A percentile compares a stretch with the other conserved stretches of the same genome.
Evolutionary conservation across 2,888 invertebrate species (phyloP).

Genomic region (Autographa pulchrina): DNA sequence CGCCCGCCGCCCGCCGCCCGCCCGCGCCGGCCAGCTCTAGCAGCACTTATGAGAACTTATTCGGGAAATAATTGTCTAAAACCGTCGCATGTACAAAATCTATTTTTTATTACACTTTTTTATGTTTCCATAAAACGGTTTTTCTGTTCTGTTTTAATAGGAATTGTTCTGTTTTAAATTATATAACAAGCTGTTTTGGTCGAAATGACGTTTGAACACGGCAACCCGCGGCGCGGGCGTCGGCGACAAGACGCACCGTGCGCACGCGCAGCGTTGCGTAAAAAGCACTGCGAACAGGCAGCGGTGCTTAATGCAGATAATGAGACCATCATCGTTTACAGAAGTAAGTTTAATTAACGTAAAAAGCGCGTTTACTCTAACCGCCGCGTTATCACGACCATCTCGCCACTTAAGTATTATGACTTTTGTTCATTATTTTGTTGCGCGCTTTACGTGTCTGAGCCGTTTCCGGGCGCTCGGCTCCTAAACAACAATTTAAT

Average conservation of each 20-base stretch:
- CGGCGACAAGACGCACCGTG: slow-evolving; percentile 27
- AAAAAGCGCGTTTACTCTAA: slow-evolving; percentile 88
- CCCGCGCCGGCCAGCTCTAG: slow-evolving; percentile 15
- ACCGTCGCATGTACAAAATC: slow-evolving; percentile 49
- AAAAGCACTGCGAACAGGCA: slow-evolving; percentile 71
- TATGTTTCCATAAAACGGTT: slow-evolving; percentile 39
- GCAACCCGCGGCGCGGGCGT: slow-evolving; percentile 45
- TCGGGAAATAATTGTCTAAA: slow-evolving; percentile 53
- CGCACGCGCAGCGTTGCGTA: slow-evolving; percentile 75
- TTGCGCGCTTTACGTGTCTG: slow-evolving; percentile 79
- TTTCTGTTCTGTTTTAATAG: slow-evolving; percentile 35
- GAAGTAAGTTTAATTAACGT: slow-evolving; percentile 89
- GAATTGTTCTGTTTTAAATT: slow-evolving; percentile 47
- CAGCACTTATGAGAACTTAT: slow-evolving; percentile 52
- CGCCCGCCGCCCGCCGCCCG: slow-evolving; percentile 9
- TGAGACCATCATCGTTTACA: slow-evolving; percentile 86
- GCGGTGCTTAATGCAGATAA: slow-evolving; percentile 81
- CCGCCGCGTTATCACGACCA: slow-evolving; percentile 82
- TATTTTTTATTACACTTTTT: slow-evolving; percentile 35
- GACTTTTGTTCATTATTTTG: slow-evolving; percentile 88
- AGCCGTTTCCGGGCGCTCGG: slow-evolving; percentile 79
- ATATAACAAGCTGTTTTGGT: slow-evolving; percentile 49
- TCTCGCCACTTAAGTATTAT: slow-evolving; percentile 82
- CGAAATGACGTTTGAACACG: slow-evolving; percentile 65
- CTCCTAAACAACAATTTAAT: slow-evolving; percentile 83